phyloP scores from a whole-genome alignment of 1,140 invertebrate genomes.

The Pogonognathellus flavescens region DNA sequence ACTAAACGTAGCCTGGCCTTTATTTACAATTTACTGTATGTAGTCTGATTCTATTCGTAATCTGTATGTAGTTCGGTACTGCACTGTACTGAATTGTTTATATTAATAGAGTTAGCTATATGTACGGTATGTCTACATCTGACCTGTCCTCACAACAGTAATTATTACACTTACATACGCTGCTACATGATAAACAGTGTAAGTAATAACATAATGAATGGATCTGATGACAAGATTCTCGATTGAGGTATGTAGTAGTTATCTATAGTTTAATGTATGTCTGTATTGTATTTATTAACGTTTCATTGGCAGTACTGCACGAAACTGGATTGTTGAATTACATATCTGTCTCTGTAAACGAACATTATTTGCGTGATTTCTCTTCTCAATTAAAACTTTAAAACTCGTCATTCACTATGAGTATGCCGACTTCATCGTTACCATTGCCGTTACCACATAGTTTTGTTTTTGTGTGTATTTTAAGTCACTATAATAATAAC shows the following conservation, averaged over 20 bases:
- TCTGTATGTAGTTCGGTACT: conserved; percentile 42
- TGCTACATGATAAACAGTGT: conserved; percentile 34
- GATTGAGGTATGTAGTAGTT: conserved; percentile 45
- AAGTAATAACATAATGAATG: conserved; percentile 43
- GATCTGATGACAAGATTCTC: conserved; percentile 48
- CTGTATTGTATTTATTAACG: conserved; percentile 11
- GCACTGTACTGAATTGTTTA: conserved; percentile 36
- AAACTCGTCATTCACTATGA: conserved; percentile 3
- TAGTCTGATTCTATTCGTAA: conserved; percentile 33
- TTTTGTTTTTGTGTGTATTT: neutral
- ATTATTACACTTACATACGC: conserved; percentile 38
- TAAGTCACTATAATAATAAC: conserved; percentile 23
- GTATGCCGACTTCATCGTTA: conserved; percentile 28
- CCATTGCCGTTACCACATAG: conserved; percentile 27
- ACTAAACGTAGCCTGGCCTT: conserved; percentile 47
- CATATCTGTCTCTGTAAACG: conserved; percentile 31
- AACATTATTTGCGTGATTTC: conserved; percentile 19
- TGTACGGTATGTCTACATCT: conserved; percentile 34
- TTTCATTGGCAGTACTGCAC: conserved; percentile 17
- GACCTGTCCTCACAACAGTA: conserved; percentile 41
- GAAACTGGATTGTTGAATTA: conserved; percentile 47
- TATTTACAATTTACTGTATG: conserved; percentile 42
- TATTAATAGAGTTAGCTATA: conserved; percentile 42
- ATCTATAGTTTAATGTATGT: conserved; percentile 33
- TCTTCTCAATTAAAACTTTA: conserved; percentile 27